These are phyloP conservation scores for Diorhabda carinulata DNA, from an alignment of 1,140 invertebrate species.

Conservation along the genomic window DNA sequence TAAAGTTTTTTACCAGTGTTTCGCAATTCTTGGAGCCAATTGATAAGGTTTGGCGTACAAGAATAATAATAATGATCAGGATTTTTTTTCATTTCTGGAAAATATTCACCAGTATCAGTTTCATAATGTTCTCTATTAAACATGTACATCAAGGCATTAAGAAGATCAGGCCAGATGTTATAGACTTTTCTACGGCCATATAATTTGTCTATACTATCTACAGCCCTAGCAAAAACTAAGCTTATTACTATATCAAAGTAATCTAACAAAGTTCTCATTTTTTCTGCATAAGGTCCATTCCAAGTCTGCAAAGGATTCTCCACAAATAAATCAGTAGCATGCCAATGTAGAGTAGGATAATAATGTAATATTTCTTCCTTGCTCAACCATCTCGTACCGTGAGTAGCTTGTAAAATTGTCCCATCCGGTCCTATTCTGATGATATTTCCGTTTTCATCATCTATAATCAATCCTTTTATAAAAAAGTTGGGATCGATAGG, in stretches of 20 bases:
- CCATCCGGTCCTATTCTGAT: constrained; percentile 62
- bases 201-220: constrained; percentile 62
- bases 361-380: constrained; percentile 55
- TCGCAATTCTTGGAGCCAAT: constrained; percentile 58
- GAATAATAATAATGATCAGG: constrained; percentile 63
- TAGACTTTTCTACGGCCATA: constrained; percentile 47
- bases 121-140: constrained; percentile 61
- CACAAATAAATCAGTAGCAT: constrained; percentile 53
- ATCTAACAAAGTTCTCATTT: constrained; percentile 66
- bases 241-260: constrained; percentile 71
- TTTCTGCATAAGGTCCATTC: constrained; percentile 57
- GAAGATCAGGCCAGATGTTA: constrained; percentile 64
- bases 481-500: constrained; percentile 61
- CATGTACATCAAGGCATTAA: constrained; percentile 59
- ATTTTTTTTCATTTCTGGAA: constrained; percentile 57
- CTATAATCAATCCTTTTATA: constrained; percentile 72
- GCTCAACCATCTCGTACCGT: constrained; percentile 63
- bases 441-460: constrained; percentile 69
- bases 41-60: constrained; percentile 56
- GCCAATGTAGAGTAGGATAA: constrained; percentile 62
- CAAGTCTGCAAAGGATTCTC: constrained; percentile 58
- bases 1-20: constrained; percentile 60
- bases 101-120: constrained; percentile 58
- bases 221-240: constrained; percentile 66
- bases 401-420: constrained; percentile 60